Evolutionary conservation across 2,113 vertebrate genomes (phyloP).

Genomic region (Leiothrix lutea): DNA sequence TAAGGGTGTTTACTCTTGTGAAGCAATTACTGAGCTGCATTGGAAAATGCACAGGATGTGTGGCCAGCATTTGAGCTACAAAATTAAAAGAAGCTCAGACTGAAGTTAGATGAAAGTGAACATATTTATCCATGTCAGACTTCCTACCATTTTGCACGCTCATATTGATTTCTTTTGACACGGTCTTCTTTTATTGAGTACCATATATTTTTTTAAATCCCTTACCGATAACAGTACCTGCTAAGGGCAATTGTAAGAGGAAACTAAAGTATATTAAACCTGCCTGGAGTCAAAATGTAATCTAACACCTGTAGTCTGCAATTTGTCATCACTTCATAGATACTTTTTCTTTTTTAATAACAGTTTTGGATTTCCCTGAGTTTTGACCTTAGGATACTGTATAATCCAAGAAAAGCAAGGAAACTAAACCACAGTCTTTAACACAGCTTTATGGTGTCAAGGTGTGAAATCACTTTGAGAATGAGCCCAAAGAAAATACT

Average conservation of each 20-base stretch:
- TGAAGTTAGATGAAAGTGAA: slow-evolving; percentile 76
- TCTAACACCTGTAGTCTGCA: slow-evolving; percentile 83
- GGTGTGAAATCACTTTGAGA: slow-evolving; percentile 70
- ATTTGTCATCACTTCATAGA: slow-evolving; percentile 81
- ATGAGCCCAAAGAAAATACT: slow-evolving; percentile 64
- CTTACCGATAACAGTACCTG: slow-evolving; percentile 70
- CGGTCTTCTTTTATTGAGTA: slow-evolving; percentile 81
- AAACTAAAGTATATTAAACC: slow-evolving; percentile 82
- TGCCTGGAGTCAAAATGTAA: slow-evolving; percentile 85
- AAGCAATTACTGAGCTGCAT: slow-evolving; percentile 68
- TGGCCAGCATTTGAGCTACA: slow-evolving; percentile 52
- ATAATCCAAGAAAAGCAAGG: slow-evolving; percentile 70
- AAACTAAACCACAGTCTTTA: slow-evolving; percentile 72
- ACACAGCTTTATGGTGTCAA: slow-evolving; percentile 73
- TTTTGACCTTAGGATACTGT: slow-evolving; percentile 81
- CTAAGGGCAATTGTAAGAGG: slow-evolving; percentile 80
- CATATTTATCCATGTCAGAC: slow-evolving; percentile 80
- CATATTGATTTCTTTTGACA: slow-evolving; percentile 82
- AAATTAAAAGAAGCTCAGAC: slow-evolving; percentile 74
- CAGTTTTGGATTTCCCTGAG: slow-evolving; percentile 73
- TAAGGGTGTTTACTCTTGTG: slow-evolving; percentile 56
- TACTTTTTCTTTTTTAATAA: slow-evolving; percentile 82
- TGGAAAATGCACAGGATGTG: slow-evolving; percentile 58
- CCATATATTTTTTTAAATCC: slow-evolving; percentile 65
- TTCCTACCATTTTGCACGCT: slow-evolving; percentile 79